Evolutionary conservation across 2,888 invertebrate genomes (phyloP), one percentile per base, ranked within the genome.

Genomic region (Phengaris arion): DNA sequence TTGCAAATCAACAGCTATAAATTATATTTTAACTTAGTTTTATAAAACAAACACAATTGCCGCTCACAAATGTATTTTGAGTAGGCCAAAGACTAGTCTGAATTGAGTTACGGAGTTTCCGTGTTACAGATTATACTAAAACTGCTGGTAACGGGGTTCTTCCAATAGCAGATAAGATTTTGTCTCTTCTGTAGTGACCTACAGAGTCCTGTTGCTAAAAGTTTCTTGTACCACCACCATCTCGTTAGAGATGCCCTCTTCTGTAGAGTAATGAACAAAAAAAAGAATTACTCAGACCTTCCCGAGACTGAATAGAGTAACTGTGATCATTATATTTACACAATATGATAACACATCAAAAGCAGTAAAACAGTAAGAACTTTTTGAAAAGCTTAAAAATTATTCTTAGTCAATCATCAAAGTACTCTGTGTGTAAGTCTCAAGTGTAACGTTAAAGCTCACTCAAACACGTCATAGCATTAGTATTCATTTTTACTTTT

Each of bases 21-120:
- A 73, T 13, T 6, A 10, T 10, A 51, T 68, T 68, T 35, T 54
- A 55, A 6, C 15, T 64, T 51, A 22, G 12, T 64, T 15, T 64
- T 22, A 54, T 48, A 46, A 7, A 35, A 68, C 0, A 35, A 45
- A 70, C 7, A 72, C 51, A 55, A 3, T 45, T 68, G 78, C 84
- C 85, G 89, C 90, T 92, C 91, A 91, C 90, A 79, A 80, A 79
- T 81, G 80, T 77, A 35, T 35, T 78, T 64, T 80, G 91, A 94
- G 94, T 94, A 94, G 95, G 94, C 92, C 83, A 91, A 94, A 96
- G 95, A 96, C 91, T 96, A 96, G 96, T 96, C 96, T 96, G 96
- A 96, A 96, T 96, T 95, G 96, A 96, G 96, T 96, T 96, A 90
- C 89, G 86, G 86, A 7, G 51, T 0, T 83, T 6, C 87, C 85